phyloP scores from a whole-genome alignment of 2,888 invertebrate species.

The Timema podura region DNA sequence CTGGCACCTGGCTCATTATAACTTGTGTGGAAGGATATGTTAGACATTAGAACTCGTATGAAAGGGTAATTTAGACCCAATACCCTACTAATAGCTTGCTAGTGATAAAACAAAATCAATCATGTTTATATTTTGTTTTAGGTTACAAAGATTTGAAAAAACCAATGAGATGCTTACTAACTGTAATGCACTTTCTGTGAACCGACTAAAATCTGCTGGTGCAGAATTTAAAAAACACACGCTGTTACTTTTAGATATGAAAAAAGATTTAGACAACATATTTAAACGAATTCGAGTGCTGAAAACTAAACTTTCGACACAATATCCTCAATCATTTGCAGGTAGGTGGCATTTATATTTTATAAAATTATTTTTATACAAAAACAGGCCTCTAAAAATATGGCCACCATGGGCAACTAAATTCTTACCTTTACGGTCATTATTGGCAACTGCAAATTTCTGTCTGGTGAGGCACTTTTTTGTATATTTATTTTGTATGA shows the following conservation, averaged over 20 bases:
- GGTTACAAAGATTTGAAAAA: slow-evolving; percentile 95
- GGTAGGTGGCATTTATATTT: slow-evolving; percentile 9
- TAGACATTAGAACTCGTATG: too few relatives aligned
- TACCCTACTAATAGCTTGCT: too few relatives aligned
- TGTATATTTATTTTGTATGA: too few relatives aligned
- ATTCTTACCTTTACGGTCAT: too few relatives aligned
- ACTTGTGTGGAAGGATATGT: too few relatives aligned
- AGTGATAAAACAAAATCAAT: not conserved
- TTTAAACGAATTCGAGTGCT: slow-evolving; percentile 86
- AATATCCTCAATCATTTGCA: slow-evolving; percentile 45
- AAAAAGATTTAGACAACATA: slow-evolving; percentile 90
- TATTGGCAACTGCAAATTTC: too few relatives aligned
- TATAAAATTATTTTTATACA: not conserved
- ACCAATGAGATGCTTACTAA: slow-evolving; percentile 99
- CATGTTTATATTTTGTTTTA: slow-evolving; percentile 44
- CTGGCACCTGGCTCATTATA: too few relatives aligned
- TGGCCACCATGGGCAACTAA: too few relatives aligned
- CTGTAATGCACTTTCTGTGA: slow-evolving; percentile 90
- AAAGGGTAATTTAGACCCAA: too few relatives aligned
- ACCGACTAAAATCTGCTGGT: slow-evolving; percentile 77
- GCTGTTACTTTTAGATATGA: slow-evolving; percentile 81
- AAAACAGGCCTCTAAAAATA: too few relatives aligned
- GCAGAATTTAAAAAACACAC: slow-evolving; percentile 90
- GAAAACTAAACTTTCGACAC: slow-evolving; percentile 63
- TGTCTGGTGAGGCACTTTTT: too few relatives aligned